Evolutionary conservation across 1,140 invertebrate species (phyloP).

Genomic region (Ceratina calcarata): DNA sequence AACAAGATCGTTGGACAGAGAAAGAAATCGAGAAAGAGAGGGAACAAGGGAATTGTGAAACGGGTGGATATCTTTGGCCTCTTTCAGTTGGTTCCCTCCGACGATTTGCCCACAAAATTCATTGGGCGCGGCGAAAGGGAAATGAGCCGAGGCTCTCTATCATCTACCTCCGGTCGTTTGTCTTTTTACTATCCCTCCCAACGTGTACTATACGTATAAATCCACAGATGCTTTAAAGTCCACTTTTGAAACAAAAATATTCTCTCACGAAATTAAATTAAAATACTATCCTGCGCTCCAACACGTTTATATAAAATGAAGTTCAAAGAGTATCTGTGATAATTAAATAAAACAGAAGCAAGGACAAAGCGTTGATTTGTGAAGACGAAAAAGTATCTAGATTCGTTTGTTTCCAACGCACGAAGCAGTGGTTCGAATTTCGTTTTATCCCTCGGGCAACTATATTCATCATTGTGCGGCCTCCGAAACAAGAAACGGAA

Average conservation of each 20-base stretch:
- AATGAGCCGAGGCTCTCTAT: conserved; percentile 54
- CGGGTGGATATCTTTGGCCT: neutral
- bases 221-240: conserved; percentile 32
- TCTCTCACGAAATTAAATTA: too few species aligned
- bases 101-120: conserved; percentile 58
- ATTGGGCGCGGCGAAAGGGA: conserved; percentile 50
- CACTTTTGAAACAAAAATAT: conserved; percentile 35
- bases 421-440: conserved; percentile 24
- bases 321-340: too few species aligned
- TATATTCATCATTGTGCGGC: conserved; percentile 16
- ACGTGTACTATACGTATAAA: neutral
- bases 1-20: neutral
- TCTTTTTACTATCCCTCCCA: conserved; percentile 38
- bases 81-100: conserved; percentile 37
- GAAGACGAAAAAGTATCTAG: neutral
- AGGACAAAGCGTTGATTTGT: too few species aligned
- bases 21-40: neutral
- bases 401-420: conserved; percentile 7
- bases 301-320: too few species aligned
- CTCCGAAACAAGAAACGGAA: conserved; percentile 27
- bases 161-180: conserved; percentile 41
- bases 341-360: too few species aligned
- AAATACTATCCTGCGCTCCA: too few species aligned
- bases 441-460: conserved; percentile 10
- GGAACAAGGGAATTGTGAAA: too few species aligned